Evolutionary conservation across 2,113 vertebrate genomes (phyloP).

Genomic region (Python bivittatus): DNA sequence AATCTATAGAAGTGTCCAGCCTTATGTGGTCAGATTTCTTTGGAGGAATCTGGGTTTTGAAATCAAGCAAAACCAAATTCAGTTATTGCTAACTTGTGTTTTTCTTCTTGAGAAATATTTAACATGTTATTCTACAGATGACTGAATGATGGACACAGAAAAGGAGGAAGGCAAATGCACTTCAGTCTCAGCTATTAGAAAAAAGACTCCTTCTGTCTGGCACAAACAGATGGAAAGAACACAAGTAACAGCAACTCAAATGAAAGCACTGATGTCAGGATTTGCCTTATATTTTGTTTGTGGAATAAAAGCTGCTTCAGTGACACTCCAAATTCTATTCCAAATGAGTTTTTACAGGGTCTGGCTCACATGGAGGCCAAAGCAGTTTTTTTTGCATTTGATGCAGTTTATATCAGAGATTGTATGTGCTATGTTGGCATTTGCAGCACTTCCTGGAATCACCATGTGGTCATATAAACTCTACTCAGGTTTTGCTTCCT

Average conservation of each 20-base stretch:
- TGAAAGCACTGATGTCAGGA: not conserved
- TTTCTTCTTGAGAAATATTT: conserved; percentile 22
- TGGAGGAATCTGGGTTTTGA: not conserved
- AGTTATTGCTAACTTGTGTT: not conserved
- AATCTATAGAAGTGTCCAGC: not conserved
- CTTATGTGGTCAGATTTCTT: not conserved
- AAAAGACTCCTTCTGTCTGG: conserved; percentile 28
- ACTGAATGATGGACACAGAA: conserved; percentile 38
- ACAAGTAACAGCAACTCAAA: conserved; percentile 17
- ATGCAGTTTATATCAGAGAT: no score
- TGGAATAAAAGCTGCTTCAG: not conserved
- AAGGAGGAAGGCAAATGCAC: conserved; percentile 28
- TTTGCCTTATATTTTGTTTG: not conserved
- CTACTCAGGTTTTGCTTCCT: no score
- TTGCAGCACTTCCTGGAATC: no score
- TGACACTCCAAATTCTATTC: not conserved
- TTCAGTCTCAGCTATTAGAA: conserved; percentile 42
- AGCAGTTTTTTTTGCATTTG: no score
- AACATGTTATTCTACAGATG: conserved; percentile 31
- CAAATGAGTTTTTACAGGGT: not conserved
- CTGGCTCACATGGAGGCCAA: no score
- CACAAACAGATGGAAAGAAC: conserved; percentile 33
- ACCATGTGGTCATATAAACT: no score
- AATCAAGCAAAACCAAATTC: not conserved
- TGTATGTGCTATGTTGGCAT: no score